Conservation (phyloP, 1,140 invertebrate species). For the Apis florea region DNA sequence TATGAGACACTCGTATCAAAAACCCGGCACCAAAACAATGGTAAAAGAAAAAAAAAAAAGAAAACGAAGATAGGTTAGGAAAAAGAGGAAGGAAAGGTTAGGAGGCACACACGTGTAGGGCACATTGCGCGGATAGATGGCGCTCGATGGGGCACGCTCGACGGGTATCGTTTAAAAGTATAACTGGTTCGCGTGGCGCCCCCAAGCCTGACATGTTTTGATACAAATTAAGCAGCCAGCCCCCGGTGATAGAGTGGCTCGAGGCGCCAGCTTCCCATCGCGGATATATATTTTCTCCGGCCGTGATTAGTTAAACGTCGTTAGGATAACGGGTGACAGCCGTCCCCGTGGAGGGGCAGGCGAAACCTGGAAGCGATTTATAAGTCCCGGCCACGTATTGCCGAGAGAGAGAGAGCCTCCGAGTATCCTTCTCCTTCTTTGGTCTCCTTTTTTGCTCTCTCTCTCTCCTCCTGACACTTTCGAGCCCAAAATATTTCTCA, state of each 20-base stretch:
- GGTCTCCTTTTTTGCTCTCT: conserved; percentile 5
- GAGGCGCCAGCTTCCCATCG: conserved; percentile 57
- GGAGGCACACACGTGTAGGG: conserved; percentile 34
- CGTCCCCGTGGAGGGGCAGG: conserved; percentile 48
- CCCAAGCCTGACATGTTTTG: conserved; percentile 60
- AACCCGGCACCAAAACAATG: too few relatives aligned
- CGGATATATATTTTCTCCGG: conserved; percentile 69
- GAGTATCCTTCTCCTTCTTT: conserved; percentile 1
- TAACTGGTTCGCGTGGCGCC: conserved; percentile 57
- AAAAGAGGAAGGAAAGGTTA: not conserved
- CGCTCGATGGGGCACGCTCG: conserved; percentile 2
- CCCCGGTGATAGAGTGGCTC: conserved; percentile 53
- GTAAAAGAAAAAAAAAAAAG: too few relatives aligned
- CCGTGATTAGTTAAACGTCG: conserved; percentile 75
- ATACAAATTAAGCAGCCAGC: conserved; percentile 62
- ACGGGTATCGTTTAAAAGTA: conserved; percentile 27
- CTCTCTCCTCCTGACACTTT: conserved; percentile 22
- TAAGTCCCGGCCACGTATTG: conserved; percentile 61
- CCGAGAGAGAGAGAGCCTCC: conserved; percentile 55
- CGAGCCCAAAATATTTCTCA: conserved; percentile 59
- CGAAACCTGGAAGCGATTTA: conserved; percentile 75
- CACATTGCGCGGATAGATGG: conserved; percentile 39
- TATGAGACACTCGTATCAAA: too few relatives aligned
- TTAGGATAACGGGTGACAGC: conserved; percentile 68
- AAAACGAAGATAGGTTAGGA: too few relatives aligned